Evolutionary conservation across 1,140 invertebrate genomes (phyloP).

Genomic region (Drosophila bocqueti): DNA sequence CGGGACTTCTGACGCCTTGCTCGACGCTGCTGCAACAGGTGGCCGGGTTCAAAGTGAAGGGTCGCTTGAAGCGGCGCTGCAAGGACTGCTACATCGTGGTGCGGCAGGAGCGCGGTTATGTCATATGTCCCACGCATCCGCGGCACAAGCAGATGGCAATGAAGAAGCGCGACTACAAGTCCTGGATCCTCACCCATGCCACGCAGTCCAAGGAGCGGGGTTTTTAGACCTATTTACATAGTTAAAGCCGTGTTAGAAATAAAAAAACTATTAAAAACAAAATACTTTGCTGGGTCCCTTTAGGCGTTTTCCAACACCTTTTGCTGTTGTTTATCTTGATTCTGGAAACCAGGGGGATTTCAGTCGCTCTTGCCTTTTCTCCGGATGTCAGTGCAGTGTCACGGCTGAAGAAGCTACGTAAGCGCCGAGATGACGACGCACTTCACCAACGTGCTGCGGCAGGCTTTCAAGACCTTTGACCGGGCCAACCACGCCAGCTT

Average conservation of each 20-base stretch:
- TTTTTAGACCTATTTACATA: slow-evolving; percentile 85
- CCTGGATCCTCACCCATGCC: slow-evolving; percentile 90
- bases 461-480: slow-evolving; percentile 88
- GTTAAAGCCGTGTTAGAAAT: slow-evolving; percentile 22
- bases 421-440: slow-evolving; percentile 83
- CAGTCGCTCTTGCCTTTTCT: slow-evolving; percentile 31
- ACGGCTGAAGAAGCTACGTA: slow-evolving; percentile 25
- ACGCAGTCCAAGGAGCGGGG: slow-evolving; percentile 88
- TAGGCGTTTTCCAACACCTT: slow-evolving; percentile 28
- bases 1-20: slow-evolving; percentile 51
- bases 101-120: slow-evolving; percentile 89
- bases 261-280: slow-evolving; percentile 1
- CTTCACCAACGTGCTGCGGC: slow-evolving; percentile 86
- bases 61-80: slow-evolving; percentile 88
- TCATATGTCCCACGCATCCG: slow-evolving; percentile 90
- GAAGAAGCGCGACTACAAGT: slow-evolving; percentile 87
- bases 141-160: slow-evolving; percentile 92
- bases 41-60: slow-evolving; percentile 86
- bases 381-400: slow-evolving; percentile 36
- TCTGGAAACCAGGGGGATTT: slow-evolving; percentile 11
- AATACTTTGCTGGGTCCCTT: not conserved
- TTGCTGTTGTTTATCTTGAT: slow-evolving; percentile 45
- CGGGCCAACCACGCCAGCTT: slow-evolving; percentile 85
- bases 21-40: slow-evolving; percentile 67
- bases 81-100: slow-evolving; percentile 91